Evolutionary conservation across 2,113 vertebrate species (phyloP).

Genomic region (Pangasianodon gigas): DNA sequence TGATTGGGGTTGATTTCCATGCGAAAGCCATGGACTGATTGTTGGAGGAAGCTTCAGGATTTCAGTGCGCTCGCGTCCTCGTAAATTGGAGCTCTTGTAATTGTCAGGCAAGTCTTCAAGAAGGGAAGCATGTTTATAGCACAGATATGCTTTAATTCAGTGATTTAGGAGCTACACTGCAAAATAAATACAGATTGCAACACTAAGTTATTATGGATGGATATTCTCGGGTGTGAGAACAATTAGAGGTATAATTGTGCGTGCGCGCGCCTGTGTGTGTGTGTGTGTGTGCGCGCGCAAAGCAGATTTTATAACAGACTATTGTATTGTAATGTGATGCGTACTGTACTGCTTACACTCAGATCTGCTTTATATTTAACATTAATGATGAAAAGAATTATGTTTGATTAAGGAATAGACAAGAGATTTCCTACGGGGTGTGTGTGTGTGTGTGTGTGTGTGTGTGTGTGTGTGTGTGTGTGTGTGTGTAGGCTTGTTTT

Average conservation of each 20-base stretch:
- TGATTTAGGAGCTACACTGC: not conserved
- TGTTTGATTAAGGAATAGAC: not conserved
- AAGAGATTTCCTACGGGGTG: not conserved
- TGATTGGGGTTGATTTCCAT: not conserved
- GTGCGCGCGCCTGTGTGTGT: not conserved
- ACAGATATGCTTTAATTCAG: not conserved
- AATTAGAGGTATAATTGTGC: not conserved
- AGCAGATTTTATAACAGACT: not conserved
- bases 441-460: not conserved
- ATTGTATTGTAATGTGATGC: not conserved
- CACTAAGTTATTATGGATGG: not conserved
- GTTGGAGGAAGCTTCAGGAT: not conserved
- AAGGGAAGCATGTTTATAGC: not conserved
- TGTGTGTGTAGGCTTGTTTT: not conserved
- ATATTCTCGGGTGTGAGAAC: not conserved
- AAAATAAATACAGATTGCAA: not conserved
- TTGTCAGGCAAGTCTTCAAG: conserved; percentile 23
- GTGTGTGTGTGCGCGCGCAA: not conserved
- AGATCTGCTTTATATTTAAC: not conserved
- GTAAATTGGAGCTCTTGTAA: conserved; percentile 7
- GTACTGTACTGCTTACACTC: not conserved
- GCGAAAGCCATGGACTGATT: not conserved
- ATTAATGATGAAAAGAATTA: not conserved
- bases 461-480: not conserved
- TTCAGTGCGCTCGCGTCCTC: not conserved